Base-by-base conservation (phyloP, 1,140 invertebrate genomes). In the Drosophila serrata region DNA sequence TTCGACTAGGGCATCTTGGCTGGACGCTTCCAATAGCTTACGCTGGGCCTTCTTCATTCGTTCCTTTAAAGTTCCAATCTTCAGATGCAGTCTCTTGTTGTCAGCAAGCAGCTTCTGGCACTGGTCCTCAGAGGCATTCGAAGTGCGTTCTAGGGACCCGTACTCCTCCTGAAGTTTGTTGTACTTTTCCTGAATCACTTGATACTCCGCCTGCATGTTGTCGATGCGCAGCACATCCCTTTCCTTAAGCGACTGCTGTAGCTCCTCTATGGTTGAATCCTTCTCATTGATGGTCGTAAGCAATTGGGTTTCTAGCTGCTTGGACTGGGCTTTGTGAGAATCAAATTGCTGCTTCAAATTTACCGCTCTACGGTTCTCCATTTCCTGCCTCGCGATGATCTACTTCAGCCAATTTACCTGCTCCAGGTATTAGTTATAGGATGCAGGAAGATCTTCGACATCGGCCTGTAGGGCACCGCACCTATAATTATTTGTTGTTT, bases 341-440 rank as follows among this genome's bases (percentile, higher is more conserved):
- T 92, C 55, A 29, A 82, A 85, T 67, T 92, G 59, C 73, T 81
- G 91, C 43, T 90, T 69, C 11, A 92, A 51, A 59, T 78, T 77
- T 12, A 81, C 60, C 7, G 81, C 61, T 17, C 79, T 45, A 49
- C 77, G 61, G 39, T 84, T 84, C 75, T 93, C 93, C 61, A 90
- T 76, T 29, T 86, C 82, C 70, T 93, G 75, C 42, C 58, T 63
- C n/a, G 76, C 53, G 13, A 79, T 68, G 15, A 49, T 79, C 45
- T 73, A 27, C n/a, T 75, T 79, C 8, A 91, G 57, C n/a, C 13
- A 8, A n/a, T 68, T 58, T 12, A 91, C 29, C 31, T 90, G 29
- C 24, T 57, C 27, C 55, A 88, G 74, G 75, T 82, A 82, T 5
- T 49, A 24, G 11, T 75, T 29, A 35, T 90, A 81, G 8, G 69